phyloP scores from a whole-genome alignment of 2,888 invertebrate genomes.

The Seladonia tumulorum region DNA sequence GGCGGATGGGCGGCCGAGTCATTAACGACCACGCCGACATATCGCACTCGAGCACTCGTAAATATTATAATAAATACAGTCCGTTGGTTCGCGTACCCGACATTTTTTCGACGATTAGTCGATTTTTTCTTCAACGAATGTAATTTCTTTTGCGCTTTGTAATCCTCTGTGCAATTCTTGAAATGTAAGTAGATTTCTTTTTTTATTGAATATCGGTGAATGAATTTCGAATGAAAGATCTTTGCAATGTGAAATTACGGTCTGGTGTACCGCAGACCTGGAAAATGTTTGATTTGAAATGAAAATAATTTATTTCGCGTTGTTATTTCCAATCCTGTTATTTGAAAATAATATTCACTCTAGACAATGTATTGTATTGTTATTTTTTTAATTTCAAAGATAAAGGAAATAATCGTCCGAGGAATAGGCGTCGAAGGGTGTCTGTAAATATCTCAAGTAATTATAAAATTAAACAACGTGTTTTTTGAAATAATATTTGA shows the following conservation, averaged over 20 bases:
- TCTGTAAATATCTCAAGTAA: too few species aligned
- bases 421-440: too few species aligned
- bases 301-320: not conserved
- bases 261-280: not conserved
- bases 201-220: not conserved
- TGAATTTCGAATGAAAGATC: not conserved
- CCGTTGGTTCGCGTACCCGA: not conserved
- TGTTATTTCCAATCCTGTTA: not conserved
- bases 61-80: constrained; percentile 8
- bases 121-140: not conserved
- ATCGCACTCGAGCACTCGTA: constrained; percentile 9
- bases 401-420: too few species aligned
- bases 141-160: not conserved
- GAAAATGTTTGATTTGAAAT: not conserved
- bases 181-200: not conserved
- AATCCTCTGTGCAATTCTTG: not conserved
- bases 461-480: too few species aligned
- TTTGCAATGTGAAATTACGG: not conserved
- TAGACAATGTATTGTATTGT: too few species aligned
- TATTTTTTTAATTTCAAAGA: too few species aligned
- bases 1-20: not conserved
- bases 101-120: not conserved
- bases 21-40: constrained; percentile 9
- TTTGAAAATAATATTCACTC: not conserved
- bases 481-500: too few species aligned